These are phyloP conservation scores for Laterallus jamaicensis DNA, from an alignment of 2,113 vertebrate species.

Conservation along the genomic window DNA sequence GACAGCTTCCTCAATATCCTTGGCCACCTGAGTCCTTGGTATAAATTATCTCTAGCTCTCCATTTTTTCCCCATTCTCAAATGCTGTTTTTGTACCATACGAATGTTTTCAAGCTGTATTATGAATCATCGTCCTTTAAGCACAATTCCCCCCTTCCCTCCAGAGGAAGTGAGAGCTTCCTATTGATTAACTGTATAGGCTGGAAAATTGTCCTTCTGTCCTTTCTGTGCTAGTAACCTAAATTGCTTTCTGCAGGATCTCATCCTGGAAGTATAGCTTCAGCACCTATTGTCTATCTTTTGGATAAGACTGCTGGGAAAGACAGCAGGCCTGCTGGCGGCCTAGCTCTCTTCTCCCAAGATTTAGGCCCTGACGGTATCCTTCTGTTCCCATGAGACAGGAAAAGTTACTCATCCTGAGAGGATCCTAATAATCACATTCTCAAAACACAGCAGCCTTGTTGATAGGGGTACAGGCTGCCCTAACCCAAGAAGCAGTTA, in stretches of 20 bases:
- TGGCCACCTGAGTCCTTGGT: background rate
- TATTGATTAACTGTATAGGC: background rate
- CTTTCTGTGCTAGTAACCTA: background rate
- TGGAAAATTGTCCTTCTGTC: constrained; percentile 1
- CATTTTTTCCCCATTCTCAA: background rate
- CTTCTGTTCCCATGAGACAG: no score
- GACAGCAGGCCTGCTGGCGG: no score
- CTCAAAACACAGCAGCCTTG: no score
- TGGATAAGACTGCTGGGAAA: background rate
- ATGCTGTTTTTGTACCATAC: background rate
- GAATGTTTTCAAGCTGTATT: background rate
- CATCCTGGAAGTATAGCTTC: background rate
- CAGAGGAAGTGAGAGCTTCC: background rate
- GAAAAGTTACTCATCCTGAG: no score
- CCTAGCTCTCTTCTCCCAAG: no score
- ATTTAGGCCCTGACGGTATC: no score
- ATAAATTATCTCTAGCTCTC: background rate
- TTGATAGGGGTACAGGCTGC: no score
- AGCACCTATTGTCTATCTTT: background rate
- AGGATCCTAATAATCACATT: no score
- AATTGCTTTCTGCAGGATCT: background rate
- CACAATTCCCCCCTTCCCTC: background rate
- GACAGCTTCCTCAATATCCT: background rate
- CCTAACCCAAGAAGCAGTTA: no score
- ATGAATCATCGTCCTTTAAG: background rate